Conservation (phyloP, 2,888 invertebrate species). For the Epirrhoe tristata region DNA sequence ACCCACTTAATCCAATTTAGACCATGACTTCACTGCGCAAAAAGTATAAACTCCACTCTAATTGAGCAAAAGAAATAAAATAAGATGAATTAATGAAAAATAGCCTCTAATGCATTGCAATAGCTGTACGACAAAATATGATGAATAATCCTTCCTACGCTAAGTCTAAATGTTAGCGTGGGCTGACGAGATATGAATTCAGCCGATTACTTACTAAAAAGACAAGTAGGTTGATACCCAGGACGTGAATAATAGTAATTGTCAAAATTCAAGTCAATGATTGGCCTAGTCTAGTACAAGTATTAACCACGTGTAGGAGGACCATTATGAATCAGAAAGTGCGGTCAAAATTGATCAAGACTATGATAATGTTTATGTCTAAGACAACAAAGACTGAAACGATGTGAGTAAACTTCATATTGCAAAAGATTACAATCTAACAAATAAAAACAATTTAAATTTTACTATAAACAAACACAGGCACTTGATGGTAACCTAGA, state of each 20-base stretch:
- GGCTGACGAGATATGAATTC: constrained; percentile 56
- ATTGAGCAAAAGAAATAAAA: constrained; percentile 33
- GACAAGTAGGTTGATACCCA: constrained; percentile 63
- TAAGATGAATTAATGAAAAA: constrained; percentile 32
- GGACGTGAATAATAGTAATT: constrained; percentile 57
- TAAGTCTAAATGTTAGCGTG: constrained; percentile 41
- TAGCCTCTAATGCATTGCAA: constrained; percentile 29
- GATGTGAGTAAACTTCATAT: neutral
- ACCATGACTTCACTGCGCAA: constrained; percentile 39
- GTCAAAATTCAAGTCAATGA: constrained; percentile 51
- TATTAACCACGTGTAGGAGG: constrained; percentile 31
- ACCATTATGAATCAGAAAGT: neutral
- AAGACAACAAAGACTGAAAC: neutral
- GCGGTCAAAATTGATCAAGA: neutral
- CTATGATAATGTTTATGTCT: neutral
- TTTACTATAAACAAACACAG: neutral
- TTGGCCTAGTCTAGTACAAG: constrained; percentile 43
- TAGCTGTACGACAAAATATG: constrained; percentile 35
- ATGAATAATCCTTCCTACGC: constrained; percentile 52
- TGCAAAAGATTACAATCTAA: neutral
- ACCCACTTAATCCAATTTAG: constrained; percentile 37
- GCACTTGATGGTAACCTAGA: neutral
- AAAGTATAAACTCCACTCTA: constrained; percentile 39
- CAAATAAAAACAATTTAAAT: neutral
- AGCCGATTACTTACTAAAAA: constrained; percentile 64